A percentile compares a stretch with the other conserved stretches of the same genome.
Evolutionary conservation across 1,140 invertebrate species (phyloP).

Genomic region (Mylabris phalerata): DNA sequence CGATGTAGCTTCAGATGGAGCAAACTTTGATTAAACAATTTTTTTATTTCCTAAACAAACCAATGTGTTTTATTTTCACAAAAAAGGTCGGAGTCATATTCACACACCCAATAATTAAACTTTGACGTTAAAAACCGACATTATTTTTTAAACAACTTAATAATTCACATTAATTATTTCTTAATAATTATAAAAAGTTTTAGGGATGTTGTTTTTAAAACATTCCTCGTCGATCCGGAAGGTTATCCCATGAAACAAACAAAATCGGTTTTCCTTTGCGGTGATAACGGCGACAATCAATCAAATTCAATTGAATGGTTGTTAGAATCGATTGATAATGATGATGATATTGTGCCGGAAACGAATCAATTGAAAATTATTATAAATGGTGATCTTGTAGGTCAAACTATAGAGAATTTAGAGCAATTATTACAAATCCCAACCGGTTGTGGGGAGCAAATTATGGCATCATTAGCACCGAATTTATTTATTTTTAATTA

Average conservation of each 20-base stretch:
- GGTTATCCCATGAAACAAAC: constrained; percentile 49
- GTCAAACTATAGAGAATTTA: constrained; percentile 52
- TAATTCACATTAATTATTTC: constrained; percentile 5
- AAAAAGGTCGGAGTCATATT: too few species aligned
- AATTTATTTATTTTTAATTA: constrained; percentile 66
- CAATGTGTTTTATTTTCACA: too few species aligned
- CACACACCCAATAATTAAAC: too few species aligned
- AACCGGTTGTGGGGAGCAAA: constrained; percentile 70
- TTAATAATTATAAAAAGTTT: constrained; percentile 37
- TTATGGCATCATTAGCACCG: constrained; percentile 69
- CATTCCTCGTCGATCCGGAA: constrained; percentile 50
- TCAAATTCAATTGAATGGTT: constrained; percentile 13
- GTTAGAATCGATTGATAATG: constrained; percentile 26
- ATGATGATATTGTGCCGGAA: constrained; percentile 43
- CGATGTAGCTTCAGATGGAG: too few species aligned
- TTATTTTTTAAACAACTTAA: too few species aligned
- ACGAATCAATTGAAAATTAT: constrained; percentile 48
- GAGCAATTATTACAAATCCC: constrained; percentile 51
- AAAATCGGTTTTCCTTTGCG: constrained; percentile 49
- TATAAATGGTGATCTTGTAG: constrained; percentile 52
- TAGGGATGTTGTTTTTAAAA: constrained; percentile 50
- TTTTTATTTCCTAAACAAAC: too few species aligned
- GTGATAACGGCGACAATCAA: constrained; percentile 4
- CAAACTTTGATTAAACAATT: too few species aligned
- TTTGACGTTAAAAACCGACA: too few species aligned